Evolutionary conservation across 2,888 invertebrate species (phyloP), one percentile per base, ranked within the genome.

Genomic region (Augiades crinisus): DNA sequence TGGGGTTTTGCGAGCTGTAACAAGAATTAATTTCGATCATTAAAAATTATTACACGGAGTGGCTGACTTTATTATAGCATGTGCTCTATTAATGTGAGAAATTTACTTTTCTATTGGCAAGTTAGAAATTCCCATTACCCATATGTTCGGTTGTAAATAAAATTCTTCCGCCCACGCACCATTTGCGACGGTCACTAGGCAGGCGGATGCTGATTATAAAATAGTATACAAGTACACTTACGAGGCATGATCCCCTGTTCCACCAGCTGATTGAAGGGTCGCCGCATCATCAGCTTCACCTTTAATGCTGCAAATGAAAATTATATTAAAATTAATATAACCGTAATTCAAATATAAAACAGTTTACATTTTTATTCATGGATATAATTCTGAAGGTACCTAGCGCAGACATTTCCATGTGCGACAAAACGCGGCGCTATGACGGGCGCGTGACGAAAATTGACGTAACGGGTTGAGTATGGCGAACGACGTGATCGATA

Each of bases 181-280:
- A 52, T 58, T 54, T 57, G 62, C 62, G 64, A 60, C 60, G 56
- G 57, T 59, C 51, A 59, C 51, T 54, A 60, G 62, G 62, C 59
- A 61, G 59, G 62, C 62, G 61, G 62, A 60, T 58, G 59, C 24
- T 19, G 16, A 31, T 31, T 19, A 24, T 16, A 34, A 30, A 46
- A 45, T 30, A 31, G 13, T 22, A 30, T 13, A 33, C 14, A 49
- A 16, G 7, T 34, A 37, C 8, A 98, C 98, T 97, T 93, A 99
- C 99, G 96, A 77, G 99, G 98, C 94, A 99, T 96, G 78, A 99
- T 99, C 86, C 99, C 99, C 92, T 98, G 98, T 67, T 96, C 98
- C 70, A 98, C 98, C 70, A 99, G 93, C 90, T 98, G 98, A 87
- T 95, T 97, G 80, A 98, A 94, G 58, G 98, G 98, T 75, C 98